Evolutionary conservation across 2,113 vertebrate species (phyloP).

Genomic region (Aphelocoma coerulescens): DNA sequence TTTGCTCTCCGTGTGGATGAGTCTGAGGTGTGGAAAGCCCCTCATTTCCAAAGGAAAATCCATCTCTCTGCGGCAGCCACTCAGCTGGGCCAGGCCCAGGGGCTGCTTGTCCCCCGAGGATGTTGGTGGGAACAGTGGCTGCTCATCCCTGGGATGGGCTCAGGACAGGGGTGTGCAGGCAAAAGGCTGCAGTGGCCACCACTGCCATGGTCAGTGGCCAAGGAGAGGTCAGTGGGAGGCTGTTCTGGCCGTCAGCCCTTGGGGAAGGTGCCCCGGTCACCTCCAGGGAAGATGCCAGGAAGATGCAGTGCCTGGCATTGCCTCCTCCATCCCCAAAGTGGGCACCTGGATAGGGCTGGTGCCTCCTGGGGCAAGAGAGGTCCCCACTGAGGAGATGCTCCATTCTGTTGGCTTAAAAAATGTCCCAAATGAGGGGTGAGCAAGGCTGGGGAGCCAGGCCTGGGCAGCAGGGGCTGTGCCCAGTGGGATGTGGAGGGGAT

Average conservation of each 20-base stretch:
- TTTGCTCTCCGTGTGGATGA: rapidly evolving
- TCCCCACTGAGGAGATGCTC: background rate
- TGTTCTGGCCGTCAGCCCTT: rapidly evolving
- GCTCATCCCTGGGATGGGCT: background rate
- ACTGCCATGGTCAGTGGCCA: background rate
- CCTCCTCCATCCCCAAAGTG: background rate
- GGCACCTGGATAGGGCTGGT: rapidly evolving
- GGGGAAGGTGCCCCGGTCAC: background rate
- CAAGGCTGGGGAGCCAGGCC: background rate
- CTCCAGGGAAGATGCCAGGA: too few species aligned
- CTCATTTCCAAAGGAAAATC: background rate
- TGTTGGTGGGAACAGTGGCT: background rate
- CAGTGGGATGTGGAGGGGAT: background rate
- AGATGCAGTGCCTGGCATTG: background rate
- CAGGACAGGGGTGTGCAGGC: rapidly evolving
- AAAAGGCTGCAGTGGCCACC: background rate
- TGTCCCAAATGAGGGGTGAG: background rate
- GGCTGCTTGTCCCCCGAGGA: background rate
- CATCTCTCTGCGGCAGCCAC: background rate
- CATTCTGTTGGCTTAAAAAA: rapidly evolving
- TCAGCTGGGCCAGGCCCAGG: rapidly evolving
- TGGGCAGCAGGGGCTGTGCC: background rate
- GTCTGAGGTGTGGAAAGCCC: background rate
- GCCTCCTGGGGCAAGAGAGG: background rate
- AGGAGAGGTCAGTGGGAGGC: background rate